These are phyloP conservation scores for Prionailurus bengalensis DNA, from an alignment of 2,113 vertebrate genomes.

Conservation along the genomic window DNA sequence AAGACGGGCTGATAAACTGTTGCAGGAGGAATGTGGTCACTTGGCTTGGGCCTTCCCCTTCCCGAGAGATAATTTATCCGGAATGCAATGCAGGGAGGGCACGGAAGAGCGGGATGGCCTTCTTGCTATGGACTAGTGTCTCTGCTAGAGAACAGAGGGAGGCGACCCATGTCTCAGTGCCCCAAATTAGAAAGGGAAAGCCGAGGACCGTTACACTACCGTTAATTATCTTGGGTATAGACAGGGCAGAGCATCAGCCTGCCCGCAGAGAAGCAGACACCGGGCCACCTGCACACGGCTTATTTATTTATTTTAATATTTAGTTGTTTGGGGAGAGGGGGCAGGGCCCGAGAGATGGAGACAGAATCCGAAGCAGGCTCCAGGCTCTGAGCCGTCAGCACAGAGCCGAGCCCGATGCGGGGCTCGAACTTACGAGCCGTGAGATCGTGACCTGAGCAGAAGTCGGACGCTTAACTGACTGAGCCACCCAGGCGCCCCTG, in stretches of 20 bases:
- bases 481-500: not conserved
- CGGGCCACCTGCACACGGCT: not conserved
- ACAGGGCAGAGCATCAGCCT: not conserved
- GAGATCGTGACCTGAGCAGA: too few species aligned
- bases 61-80: not conserved
- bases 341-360: too few species aligned
- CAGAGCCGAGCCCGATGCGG: too few species aligned
- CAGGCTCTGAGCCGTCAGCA: too few species aligned
- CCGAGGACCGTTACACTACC: not conserved
- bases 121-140: rapidly evolving
- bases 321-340: too few species aligned
- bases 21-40: not conserved
- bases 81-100: not conserved
- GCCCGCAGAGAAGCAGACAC: not conserved
- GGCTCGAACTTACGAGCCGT: too few species aligned
- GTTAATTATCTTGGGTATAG: not conserved
- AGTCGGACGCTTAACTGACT: too few species aligned
- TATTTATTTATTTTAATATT: not conserved
- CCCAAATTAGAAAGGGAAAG: not conserved
- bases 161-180: not conserved
- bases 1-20: not conserved
- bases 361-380: too few species aligned
- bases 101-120: rapidly evolving
- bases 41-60: not conserved
- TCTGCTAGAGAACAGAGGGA: not conserved